Evolutionary conservation across 2,797 vertebrate genomes (phyloP).

Genomic region (Pygocentrus nattereri): DNA sequence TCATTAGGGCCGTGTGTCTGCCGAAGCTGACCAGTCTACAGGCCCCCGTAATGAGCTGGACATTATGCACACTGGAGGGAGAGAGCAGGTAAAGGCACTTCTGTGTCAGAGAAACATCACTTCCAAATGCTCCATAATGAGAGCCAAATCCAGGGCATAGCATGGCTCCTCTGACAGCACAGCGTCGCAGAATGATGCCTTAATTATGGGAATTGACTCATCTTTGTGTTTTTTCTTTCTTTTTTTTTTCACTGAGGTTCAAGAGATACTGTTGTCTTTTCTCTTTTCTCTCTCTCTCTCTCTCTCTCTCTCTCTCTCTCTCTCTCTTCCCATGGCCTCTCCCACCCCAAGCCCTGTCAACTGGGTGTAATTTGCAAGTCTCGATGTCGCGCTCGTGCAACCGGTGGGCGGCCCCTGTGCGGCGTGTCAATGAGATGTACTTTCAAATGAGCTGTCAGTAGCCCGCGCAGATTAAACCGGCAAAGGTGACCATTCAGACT

Average conservation of each 20-base stretch:
- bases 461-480: background rate
- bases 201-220: conserved; percentile 62
- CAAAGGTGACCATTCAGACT: conserved; percentile 14
- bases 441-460: conserved; percentile 10
- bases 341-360: conserved; percentile 33
- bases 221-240: conserved; percentile 53
- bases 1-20: conserved; percentile 60
- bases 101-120: conserved; percentile 57
- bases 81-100: conserved; percentile 53
- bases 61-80: conserved; percentile 56
- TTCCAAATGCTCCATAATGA: conserved; percentile 58
- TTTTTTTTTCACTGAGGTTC: conserved; percentile 45
- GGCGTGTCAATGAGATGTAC: conserved; percentile 25
- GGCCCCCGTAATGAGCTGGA: conserved; percentile 62
- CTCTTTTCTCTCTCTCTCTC: conserved; percentile 51
- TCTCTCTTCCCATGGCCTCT: background rate
- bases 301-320: conserved; percentile 17
- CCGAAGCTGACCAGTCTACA: conserved; percentile 53
- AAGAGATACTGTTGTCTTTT: conserved; percentile 60
- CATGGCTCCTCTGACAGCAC: conserved; percentile 50
- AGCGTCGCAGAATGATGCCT: conserved; percentile 56
- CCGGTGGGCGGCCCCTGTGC: background rate
- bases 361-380: conserved; percentile 46
- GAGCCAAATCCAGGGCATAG: conserved; percentile 48
- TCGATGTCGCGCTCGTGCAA: conserved; percentile 13